These are phyloP conservation scores for Meandrina meandrites DNA, from an alignment of 92 coral and sea anemone genomes.

Conservation along the genomic window DNA sequence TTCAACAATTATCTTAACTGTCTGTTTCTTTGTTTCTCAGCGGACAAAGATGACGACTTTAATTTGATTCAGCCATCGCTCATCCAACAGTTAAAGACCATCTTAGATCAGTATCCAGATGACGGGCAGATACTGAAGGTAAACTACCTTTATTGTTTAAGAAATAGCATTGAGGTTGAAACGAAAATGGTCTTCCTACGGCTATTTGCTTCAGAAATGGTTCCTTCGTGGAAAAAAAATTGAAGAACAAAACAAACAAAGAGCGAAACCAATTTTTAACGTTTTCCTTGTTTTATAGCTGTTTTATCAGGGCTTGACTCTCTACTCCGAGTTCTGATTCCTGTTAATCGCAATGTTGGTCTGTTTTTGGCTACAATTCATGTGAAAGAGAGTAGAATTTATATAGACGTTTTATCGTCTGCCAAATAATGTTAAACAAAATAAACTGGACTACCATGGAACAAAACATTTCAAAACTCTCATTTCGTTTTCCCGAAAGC, in stretches of 20 bases:
- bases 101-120: slow-evolving; percentile 73
- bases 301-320: no score
- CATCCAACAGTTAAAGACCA: slow-evolving; percentile 62
- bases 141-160: neutral
- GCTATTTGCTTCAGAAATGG: no score
- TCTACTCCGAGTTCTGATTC: no score
- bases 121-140: slow-evolving; percentile 73
- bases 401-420: neutral
- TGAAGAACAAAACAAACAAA: no score
- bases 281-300: no score
- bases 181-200: no score
- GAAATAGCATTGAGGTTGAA: no score
- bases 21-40: slow-evolving; percentile 4
- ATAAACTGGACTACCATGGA: neutral
- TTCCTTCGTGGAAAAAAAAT: no score
- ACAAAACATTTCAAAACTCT: neutral
- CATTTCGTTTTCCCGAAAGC: neutral
- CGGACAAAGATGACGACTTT: slow-evolving; percentile 32
- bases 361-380: no score
- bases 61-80: slow-evolving; percentile 65
- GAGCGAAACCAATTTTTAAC: no score
- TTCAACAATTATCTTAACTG: neutral
- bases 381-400: no score
- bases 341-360: no score
- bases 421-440: neutral